phyloP scores from a whole-genome alignment of 2,797 vertebrate species.

The Microchirus variegatus region DNA sequence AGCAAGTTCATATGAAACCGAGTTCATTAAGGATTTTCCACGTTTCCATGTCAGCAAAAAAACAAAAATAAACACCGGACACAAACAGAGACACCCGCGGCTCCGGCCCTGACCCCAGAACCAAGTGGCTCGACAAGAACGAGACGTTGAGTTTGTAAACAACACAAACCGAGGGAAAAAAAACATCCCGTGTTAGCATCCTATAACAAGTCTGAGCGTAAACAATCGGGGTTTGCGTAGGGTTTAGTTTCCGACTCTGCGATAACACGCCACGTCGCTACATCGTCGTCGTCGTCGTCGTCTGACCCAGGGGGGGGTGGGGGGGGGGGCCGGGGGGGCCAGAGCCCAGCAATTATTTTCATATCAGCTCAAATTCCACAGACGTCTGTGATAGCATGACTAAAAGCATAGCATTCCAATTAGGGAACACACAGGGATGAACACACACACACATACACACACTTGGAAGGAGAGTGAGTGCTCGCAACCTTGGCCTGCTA shows the following conservation, averaged over 20 bases:
- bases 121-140: not conserved
- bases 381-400: conserved; percentile 51
- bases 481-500: conserved; percentile 38
- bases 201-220: conserved; percentile 9
- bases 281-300: too few relatives aligned
- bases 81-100: too few relatives aligned
- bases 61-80: too few relatives aligned
- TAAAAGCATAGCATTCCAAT: conserved; percentile 57
- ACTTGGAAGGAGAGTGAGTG: conserved; percentile 19
- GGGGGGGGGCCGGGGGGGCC: too few relatives aligned
- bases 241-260: conserved; percentile 27
- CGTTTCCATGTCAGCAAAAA: too few relatives aligned
- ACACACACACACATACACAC: conserved; percentile 52
- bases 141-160: not conserved
- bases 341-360: conserved; percentile 69
- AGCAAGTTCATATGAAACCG: too few relatives aligned
- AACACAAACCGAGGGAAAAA: not conserved
- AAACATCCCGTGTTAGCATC: not conserved
- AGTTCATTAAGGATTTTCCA: too few relatives aligned
- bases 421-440: conserved; percentile 30
- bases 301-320: too few relatives aligned
- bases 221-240: conserved; percentile 16
- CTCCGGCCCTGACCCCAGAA: too few relatives aligned
- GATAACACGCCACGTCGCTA: conserved; percentile 40
- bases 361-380: conserved; percentile 73